These are phyloP conservation scores for Holothuria glaberrima DNA, from an alignment of 35 echinoderm and acorn worm genomes.

Conservation along the genomic window DNA sequence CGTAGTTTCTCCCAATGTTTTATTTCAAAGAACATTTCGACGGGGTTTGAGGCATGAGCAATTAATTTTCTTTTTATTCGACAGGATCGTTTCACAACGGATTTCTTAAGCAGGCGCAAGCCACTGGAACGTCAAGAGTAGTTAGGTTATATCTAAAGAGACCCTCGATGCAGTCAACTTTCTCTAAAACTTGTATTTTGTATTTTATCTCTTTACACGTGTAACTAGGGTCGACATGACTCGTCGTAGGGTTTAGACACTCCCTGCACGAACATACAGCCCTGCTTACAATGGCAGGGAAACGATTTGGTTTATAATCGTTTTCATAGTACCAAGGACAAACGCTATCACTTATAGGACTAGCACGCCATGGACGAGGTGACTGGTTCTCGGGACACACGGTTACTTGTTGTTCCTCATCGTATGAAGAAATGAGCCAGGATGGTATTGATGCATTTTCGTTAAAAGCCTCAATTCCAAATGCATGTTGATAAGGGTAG, in stretches of 20 bases:
- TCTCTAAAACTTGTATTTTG: constrained; percentile 13
- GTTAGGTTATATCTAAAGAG: constrained; percentile 29
- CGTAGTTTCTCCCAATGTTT: no score
- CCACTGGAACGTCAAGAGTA: constrained; percentile 10
- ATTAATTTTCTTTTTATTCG: no score
- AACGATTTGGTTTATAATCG: constrained; percentile 11
- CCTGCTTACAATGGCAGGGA: constrained; percentile 10
- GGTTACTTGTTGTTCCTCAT: neutral
- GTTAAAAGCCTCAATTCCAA: constrained; percentile 15
- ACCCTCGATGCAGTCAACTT: constrained; percentile 9
- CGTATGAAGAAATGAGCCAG: neutral
- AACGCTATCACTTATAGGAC: neutral
- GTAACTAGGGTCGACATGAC: neutral
- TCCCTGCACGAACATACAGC: neutral
- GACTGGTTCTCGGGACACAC: neutral
- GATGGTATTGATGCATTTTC: neutral
- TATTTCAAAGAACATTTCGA: no score
- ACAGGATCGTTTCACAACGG: neutral
- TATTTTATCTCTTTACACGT: constrained; percentile 22
- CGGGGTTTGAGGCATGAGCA: no score
- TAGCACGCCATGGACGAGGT: neutral
- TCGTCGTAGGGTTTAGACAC: constrained; percentile 26
- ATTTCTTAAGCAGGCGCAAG: constrained; percentile 30
- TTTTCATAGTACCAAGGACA: constrained; percentile 45
- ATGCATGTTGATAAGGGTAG: constrained; percentile 21